A percentile compares a stretch with the other conserved stretches of the same genome.
phyloP scores from a whole-genome alignment of 2,113 vertebrate genomes.

The Arothron firmamentum region DNA sequence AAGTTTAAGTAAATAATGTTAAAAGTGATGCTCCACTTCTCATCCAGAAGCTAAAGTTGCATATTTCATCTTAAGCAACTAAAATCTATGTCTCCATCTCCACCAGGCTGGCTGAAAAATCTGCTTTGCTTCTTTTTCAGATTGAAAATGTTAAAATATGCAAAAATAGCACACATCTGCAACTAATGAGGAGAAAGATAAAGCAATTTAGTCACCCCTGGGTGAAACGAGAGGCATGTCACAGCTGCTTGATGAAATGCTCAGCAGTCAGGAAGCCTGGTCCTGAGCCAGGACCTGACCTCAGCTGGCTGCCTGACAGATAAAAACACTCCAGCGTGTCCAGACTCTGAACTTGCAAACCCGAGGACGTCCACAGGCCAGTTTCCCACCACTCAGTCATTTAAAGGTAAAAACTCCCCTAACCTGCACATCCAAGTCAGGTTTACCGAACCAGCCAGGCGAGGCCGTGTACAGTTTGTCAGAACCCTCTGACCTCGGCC shows the following conservation, averaged over 20 bases:
- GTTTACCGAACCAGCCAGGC: not conserved
- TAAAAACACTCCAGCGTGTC: conserved; percentile 18
- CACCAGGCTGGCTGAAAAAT: no score
- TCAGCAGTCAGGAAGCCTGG: not conserved
- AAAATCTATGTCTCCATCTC: no score
- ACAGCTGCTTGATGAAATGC: not conserved
- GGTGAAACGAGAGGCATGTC: not conserved
- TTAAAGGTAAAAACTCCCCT: no score
- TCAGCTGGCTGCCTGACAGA: conserved; percentile 19
- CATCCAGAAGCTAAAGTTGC: no score
- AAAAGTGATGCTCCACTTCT: no score
- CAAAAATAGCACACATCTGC: not conserved
- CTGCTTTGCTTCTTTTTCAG: not conserved
- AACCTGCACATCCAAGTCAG: no score
- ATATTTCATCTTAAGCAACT: no score
- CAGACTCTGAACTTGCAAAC: conserved; percentile 1
- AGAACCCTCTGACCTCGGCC: not conserved
- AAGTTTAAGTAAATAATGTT: no score
- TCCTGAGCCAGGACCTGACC: conserved; percentile 2
- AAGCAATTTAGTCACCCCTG: not conserved
- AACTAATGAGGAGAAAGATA: not conserved
- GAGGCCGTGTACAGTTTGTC: not conserved
- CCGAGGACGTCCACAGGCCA: conserved; percentile 8
- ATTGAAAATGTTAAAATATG: no score
- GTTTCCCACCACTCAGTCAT: conserved; percentile 10